A percentile compares a stretch with the other conserved stretches of the same genome.
Evolutionary conservation across 2,888 invertebrate species (phyloP).

Genomic region (Tribolium freemani): DNA sequence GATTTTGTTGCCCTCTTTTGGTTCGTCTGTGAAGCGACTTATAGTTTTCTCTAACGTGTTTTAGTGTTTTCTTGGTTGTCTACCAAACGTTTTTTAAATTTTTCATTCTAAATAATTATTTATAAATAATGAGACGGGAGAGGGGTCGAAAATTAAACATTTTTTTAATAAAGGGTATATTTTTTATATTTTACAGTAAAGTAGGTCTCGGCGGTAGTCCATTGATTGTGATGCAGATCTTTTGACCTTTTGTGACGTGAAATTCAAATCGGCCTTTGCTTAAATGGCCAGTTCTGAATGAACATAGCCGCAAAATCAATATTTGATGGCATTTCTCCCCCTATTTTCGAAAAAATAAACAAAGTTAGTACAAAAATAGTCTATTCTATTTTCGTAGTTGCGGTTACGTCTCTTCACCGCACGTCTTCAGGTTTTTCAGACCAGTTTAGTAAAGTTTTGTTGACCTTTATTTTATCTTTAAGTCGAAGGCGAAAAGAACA

Average conservation of each 20-base stretch:
- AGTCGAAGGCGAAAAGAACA: neutral
- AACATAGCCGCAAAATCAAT: neutral
- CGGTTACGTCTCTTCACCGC: neutral
- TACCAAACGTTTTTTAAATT: too few species aligned
- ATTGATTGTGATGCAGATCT: constrained; percentile 19
- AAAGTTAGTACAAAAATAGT: too few species aligned
- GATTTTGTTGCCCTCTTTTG: too few species aligned
- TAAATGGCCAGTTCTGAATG: neutral
- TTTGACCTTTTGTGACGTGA: constrained; percentile 16
- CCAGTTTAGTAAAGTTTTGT: neutral
- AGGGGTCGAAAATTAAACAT: too few species aligned
- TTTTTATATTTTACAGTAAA: too few species aligned
- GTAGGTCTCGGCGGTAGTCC: neutral
- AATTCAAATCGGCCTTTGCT: neutral
- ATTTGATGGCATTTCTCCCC: neutral
- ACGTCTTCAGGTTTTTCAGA: neutral
- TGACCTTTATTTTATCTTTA: neutral
- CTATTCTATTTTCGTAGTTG: neutral
- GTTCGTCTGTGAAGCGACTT: too few species aligned
- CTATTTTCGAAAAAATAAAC: neutral
- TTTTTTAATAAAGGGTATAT: too few species aligned
- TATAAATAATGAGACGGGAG: too few species aligned
- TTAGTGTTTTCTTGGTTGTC: too few species aligned
- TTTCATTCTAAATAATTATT: too few species aligned
- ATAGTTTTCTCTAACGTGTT: too few species aligned